Conservation (phyloP, 2,797 vertebrate genomes). For the Threskiornis aethiopicus region DNA sequence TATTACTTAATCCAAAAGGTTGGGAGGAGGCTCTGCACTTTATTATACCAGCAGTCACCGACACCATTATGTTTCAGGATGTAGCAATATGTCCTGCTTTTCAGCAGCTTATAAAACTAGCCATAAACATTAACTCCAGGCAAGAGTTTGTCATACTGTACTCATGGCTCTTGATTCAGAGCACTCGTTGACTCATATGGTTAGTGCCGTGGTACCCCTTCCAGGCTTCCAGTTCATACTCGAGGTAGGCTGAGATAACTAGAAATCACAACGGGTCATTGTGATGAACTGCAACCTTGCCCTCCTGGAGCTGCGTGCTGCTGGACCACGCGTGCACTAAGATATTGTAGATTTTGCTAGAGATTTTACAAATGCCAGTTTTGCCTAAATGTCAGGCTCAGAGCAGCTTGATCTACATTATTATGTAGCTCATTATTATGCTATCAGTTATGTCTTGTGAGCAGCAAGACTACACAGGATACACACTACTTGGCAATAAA, state of each 20-base stretch:
- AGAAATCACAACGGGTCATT: not conserved
- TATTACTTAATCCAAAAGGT: constrained; percentile 60
- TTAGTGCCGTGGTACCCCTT: not conserved
- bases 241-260: not conserved
- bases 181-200: not conserved
- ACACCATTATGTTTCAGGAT: constrained; percentile 20
- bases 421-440: too few relatives aligned
- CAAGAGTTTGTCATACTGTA: constrained; percentile 12
- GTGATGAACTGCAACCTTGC: not conserved
- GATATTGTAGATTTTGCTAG: not conserved
- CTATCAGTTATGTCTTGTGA: not conserved
- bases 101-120: constrained; percentile 52
- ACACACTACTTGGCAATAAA: not conserved
- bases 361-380: not conserved
- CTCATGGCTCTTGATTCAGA: not conserved
- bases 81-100: constrained; percentile 28
- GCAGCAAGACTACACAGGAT: not conserved
- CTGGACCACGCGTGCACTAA: not conserved
- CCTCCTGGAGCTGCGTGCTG: not conserved
- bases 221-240: not conserved
- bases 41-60: not conserved
- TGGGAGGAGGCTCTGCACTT: constrained; percentile 30
- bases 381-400: not conserved
- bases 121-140: constrained; percentile 47
- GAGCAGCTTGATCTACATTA: not conserved